A percentile compares a stretch with the other conserved stretches of the same genome.
Evolutionary conservation across 1,140 invertebrate genomes (phyloP).

Genomic region (Thaumatotibia leucotreta): DNA sequence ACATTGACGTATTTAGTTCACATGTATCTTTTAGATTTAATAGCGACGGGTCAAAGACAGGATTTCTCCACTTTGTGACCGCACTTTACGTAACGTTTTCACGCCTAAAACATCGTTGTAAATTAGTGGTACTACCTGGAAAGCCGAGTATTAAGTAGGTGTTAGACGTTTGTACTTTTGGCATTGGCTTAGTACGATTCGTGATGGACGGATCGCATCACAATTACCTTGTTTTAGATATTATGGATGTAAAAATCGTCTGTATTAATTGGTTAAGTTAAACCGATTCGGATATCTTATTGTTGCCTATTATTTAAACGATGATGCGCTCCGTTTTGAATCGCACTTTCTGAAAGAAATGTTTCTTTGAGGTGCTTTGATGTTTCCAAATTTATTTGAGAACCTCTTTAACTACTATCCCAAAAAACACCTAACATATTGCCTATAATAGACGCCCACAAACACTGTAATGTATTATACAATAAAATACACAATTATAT

Average conservation of each 20-base stretch:
- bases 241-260: no score
- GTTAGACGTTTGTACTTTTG: slow-evolving; percentile 19
- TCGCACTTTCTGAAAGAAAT: neutral
- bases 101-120: neutral
- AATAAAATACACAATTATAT: neutral
- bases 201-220: neutral
- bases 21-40: no score
- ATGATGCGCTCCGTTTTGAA: neutral
- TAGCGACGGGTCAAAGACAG: no score
- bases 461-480: no score
- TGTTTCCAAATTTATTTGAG: neutral
- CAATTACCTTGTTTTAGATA: no score
- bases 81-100: neutral
- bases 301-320: neutral
- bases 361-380: neutral
- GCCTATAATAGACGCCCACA: neutral
- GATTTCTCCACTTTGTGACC: neutral
- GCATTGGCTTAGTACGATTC: neutral
- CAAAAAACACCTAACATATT: neutral
- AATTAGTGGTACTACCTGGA: neutral
- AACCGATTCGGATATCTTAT: no score
- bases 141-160: slow-evolving; percentile 8
- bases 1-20: no score
- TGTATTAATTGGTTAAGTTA: no score
- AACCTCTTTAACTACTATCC: no score